phyloP scores from a whole-genome alignment of 1,140 invertebrate genomes.

The Papilio dardanus region DNA sequence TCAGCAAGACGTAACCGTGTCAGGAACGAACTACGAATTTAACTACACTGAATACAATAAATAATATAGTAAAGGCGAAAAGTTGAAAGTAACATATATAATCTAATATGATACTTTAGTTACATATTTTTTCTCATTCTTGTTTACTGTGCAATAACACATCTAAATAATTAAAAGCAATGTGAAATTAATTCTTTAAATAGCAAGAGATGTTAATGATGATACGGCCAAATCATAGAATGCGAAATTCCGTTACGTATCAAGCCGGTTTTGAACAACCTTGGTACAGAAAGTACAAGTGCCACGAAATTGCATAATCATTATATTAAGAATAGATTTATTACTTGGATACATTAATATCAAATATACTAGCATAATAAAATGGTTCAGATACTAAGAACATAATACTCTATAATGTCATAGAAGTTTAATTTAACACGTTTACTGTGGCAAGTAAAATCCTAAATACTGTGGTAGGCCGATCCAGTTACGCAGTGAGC shows the following conservation, averaged over 20 bases:
- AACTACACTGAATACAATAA: too few species aligned
- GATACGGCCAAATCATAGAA: neutral
- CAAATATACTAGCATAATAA: neutral
- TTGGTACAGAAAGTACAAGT: conserved; percentile 23
- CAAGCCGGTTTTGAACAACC: conserved; percentile 26
- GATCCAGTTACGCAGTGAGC: too few species aligned
- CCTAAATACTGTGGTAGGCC: too few species aligned
- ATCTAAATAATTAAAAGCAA: neutral
- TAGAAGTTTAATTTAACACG: too few species aligned
- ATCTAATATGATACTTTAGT: neutral
- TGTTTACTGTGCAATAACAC: neutral
- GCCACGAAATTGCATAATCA: neutral
- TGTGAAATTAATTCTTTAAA: neutral
- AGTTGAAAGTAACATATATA: neutral
- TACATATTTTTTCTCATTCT: neutral
- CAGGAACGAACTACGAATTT: neutral
- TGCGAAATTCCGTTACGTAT: conserved; percentile 1
- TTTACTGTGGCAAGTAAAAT: too few species aligned
- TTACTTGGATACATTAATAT: neutral
- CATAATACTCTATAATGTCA: neutral
- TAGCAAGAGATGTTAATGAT: neutral
- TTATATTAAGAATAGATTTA: conserved; percentile 1
- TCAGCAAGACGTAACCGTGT: conserved; percentile 29
- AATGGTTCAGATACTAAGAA: neutral
- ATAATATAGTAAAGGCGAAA: neutral